phyloP scores from a whole-genome alignment of 2,888 invertebrate genomes.

The Cheilosia scutellata region DNA sequence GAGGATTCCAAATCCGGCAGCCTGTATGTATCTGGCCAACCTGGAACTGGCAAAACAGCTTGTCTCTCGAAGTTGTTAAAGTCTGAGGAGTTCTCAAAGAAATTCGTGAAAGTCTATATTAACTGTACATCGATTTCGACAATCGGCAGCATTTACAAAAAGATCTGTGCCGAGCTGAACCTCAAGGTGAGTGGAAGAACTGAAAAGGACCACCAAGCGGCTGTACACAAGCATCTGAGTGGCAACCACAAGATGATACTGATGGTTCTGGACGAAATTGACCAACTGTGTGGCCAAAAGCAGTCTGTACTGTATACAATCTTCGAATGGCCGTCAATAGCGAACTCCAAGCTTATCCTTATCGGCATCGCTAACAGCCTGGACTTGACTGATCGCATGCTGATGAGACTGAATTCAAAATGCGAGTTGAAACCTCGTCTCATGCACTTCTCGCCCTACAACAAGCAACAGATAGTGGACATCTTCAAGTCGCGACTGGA shows the following conservation, averaged over 20 bases:
- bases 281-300: slow-evolving; percentile 92
- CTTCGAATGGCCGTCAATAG: slow-evolving; percentile 95
- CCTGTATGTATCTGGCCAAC: slow-evolving; percentile 97
- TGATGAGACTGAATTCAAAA: slow-evolving; percentile 93
- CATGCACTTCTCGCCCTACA: slow-evolving; percentile 96
- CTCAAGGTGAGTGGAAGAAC: slow-evolving; percentile 86
- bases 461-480: slow-evolving; percentile 93
- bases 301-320: slow-evolving; percentile 96
- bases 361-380: slow-evolving; percentile 98
- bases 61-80: slow-evolving; percentile 91
- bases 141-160: slow-evolving; percentile 91
- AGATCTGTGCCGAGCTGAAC: slow-evolving; percentile 90
- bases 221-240: slow-evolving; percentile 89
- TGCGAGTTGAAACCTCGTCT: slow-evolving; percentile 90
- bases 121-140: slow-evolving; percentile 96
- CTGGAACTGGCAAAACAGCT: slow-evolving; percentile 98
- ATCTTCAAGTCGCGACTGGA: slow-evolving; percentile 93
- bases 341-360: slow-evolving; percentile 89
- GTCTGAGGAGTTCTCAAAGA: slow-evolving; percentile 85
- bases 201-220: slow-evolving; percentile 87
- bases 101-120: slow-evolving; percentile 86
- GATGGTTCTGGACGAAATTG: slow-evolving; percentile 97
- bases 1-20: slow-evolving; percentile 89
- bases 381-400: slow-evolving; percentile 95
- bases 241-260: slow-evolving; percentile 90